Conservation (phyloP, 2,113 vertebrate species). For the Ophthalmolycus amberensis region DNA sequence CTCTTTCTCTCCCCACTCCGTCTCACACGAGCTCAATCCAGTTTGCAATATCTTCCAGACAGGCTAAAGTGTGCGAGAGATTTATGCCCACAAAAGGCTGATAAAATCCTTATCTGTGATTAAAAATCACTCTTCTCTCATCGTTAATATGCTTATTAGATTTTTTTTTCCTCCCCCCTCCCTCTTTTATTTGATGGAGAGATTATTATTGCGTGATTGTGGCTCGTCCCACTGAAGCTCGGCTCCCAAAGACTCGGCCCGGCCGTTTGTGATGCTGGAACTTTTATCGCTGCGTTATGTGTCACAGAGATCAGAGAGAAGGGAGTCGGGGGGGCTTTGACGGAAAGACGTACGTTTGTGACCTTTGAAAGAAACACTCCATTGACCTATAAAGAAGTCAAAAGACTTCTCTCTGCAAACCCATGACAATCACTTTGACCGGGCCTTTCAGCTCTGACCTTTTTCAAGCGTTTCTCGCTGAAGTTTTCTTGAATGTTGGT, state of each 20-base stretch:
- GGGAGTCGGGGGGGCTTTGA: background rate
- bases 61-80: slow-evolving; percentile 56
- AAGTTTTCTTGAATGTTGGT: slow-evolving; percentile 44
- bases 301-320: slow-evolving; percentile 13
- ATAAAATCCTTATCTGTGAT: slow-evolving; percentile 76
- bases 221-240: slow-evolving; percentile 13
- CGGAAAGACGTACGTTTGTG: slow-evolving; percentile 40
- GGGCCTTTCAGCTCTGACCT: slow-evolving; percentile 63
- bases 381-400: slow-evolving; percentile 62
- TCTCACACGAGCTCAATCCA: slow-evolving; percentile 23
- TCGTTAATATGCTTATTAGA: slow-evolving; percentile 68
- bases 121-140: slow-evolving; percentile 64
- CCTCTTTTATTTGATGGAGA: slow-evolving; percentile 50
- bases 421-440: slow-evolving; percentile 52
- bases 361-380: slow-evolving; percentile 68
- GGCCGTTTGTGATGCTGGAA: slow-evolving; percentile 22
- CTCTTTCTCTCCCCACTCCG: background rate
- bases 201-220: slow-evolving; percentile 50
- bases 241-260: background rate
- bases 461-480: slow-evolving; percentile 48
- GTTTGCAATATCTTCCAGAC: slow-evolving; percentile 50
- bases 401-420: slow-evolving; percentile 44
- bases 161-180: background rate
- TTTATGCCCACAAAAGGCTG: slow-evolving; percentile 56
- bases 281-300: slow-evolving; percentile 21